Base-by-base conservation (phyloP, 2,113 vertebrate species). In the Tragelaphus buxtoni region DNA sequence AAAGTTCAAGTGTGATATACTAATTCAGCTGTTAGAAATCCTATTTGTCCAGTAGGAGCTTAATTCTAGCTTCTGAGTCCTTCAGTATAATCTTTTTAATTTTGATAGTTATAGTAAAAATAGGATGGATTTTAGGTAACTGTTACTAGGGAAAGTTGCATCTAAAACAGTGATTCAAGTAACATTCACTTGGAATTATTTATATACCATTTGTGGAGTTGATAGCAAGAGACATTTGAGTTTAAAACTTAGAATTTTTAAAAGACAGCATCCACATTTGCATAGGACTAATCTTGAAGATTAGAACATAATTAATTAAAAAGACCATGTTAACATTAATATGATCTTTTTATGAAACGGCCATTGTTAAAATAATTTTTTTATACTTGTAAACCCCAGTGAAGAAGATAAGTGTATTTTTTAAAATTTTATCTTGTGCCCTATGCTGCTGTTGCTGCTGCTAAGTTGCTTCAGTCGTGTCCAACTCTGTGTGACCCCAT, bases 141-240 rank as follows among this genome's bases (percentile, higher is more conserved):
- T 55, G 2, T 61, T 94, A 76, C 49, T 94, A 82, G 20, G n/a
- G 77, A 82, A n/a, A 82, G 39, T 81, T 91, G 45, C 14, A 51
- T 95, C 83, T 96, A 47, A 96, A 85, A 53, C n/a, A 77, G 24
- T 92, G 16, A 91, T 96, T 92, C n/a, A 74, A 24, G 24, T 92
- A 87, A 74, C n/a, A 88, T 39, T 84, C 51, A 90, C 8, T 96
- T 97, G 42, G 82, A 94, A 92, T 90, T 89, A 65, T 87, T 92
- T 95, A 28, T 88, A 16, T 86, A 56, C 14, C 35, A 90, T 94
- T 90, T 96, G 26, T 92, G n/a, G 49, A 92, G 53, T 93, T 92
- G 17, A 47, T 88, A n/a, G 89, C 14, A 86, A 95, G 61, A 91
- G 63, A 58, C 28, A 81, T 32, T 94, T 91, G 51, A 74, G 17